phyloP scores from a whole-genome alignment of 92 coral and sea anemone genomes.

The Epizoanthus scotinus region DNA sequence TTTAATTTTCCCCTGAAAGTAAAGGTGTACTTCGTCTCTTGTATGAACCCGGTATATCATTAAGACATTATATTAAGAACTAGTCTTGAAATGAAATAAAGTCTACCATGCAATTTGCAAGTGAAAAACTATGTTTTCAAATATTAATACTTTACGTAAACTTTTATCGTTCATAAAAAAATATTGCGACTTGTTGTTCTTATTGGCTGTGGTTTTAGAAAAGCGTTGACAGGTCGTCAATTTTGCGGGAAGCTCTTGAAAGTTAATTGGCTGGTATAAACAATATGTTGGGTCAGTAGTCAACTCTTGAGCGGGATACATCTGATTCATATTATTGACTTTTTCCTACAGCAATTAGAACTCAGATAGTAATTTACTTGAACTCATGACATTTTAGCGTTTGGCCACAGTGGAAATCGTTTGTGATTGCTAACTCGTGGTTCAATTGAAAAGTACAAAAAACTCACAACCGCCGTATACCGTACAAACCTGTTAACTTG shows the following conservation, averaged over 20 bases:
- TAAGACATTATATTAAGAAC: no score
- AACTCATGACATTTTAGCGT: not conserved
- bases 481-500: constrained; percentile 23
- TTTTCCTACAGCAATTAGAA: constrained; percentile 27
- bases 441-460: constrained; percentile 33
- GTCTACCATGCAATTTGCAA: not conserved
- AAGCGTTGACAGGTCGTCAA: constrained; percentile 37
- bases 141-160: constrained; percentile 22
- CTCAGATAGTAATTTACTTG: not conserved
- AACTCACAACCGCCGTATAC: no score
- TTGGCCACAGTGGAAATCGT: not conserved
- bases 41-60: no score
- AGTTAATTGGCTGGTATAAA: constrained; percentile 38
- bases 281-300: not conserved
- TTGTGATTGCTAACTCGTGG: not conserved
- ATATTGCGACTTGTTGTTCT: constrained; percentile 29
- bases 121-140: not conserved
- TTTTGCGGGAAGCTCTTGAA: constrained; percentile 21
- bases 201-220: constrained; percentile 9
- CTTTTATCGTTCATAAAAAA: constrained; percentile 18
- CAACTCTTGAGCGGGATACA: no score
- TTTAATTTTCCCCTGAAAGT: no score
- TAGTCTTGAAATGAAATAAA: not conserved
- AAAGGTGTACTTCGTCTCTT: no score
- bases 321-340: constrained; percentile 7